Evolutionary conservation across 2,797 vertebrate genomes (phyloP).

Genomic region (Echiichthys vipera): DNA sequence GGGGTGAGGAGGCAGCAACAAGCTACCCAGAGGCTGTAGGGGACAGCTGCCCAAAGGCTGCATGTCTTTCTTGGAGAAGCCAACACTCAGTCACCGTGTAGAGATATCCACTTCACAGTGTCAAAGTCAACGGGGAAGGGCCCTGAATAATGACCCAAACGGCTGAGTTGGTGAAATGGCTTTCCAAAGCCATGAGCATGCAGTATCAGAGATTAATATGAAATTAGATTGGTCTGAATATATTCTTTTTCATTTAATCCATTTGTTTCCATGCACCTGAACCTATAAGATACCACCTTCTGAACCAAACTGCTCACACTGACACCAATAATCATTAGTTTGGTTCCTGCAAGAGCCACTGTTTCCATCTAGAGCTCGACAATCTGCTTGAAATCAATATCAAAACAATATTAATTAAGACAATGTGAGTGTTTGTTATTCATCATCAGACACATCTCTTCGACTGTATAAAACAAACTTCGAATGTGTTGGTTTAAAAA

Average conservation of each 20-base stretch:
- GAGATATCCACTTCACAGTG: constrained; percentile 13
- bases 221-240: background rate
- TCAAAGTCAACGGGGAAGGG: background rate
- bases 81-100: constrained; percentile 13
- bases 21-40: constrained; percentile 64
- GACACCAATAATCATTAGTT: background rate
- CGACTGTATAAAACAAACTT: background rate
- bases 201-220: background rate
- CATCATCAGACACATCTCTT: background rate
- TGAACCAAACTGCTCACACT: no score
- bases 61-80: constrained; percentile 43
- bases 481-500: constrained; percentile 1
- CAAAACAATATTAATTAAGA: background rate
- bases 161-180: constrained; percentile 13
- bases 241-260: background rate
- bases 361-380: background rate
- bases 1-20: constrained; percentile 71
- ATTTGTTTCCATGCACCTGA: background rate
- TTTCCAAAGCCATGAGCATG: background rate
- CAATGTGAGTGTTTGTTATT: background rate
- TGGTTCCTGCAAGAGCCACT: background rate
- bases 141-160: constrained; percentile 29
- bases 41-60: constrained; percentile 76
- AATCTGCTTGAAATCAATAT: background rate
- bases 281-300: background rate